phyloP scores from a whole-genome alignment of 2,888 invertebrate species.

The Aphelenchoides bicaudatus region DNA sequence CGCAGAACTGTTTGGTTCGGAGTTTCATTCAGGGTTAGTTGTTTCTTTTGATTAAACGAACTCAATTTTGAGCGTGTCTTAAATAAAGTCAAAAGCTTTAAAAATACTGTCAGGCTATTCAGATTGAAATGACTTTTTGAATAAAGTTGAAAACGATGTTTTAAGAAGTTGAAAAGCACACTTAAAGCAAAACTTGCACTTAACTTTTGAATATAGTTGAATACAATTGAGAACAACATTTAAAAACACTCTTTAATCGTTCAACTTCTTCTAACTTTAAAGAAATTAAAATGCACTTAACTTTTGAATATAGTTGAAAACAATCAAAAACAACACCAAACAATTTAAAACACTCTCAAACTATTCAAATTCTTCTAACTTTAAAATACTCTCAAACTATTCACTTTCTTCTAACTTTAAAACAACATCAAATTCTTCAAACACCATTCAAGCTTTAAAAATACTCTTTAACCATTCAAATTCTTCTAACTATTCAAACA shows the following conservation, averaged over 20 bases:
- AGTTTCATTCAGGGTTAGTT: too few relatives aligned
- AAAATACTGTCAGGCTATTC: too few relatives aligned
- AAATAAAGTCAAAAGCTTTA: too few relatives aligned
- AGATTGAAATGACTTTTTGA: too few relatives aligned
- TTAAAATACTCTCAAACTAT: background rate
- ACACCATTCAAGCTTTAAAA: constrained; percentile 1
- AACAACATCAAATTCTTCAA: constrained; percentile 1
- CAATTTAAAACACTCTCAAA: constrained; percentile 1
- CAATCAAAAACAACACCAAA: background rate
- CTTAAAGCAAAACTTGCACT: background rate
- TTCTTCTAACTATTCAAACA: too few relatives aligned
- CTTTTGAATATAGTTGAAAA: background rate
- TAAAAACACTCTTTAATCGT: background rate
- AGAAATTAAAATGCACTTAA: background rate
- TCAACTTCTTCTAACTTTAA: background rate
- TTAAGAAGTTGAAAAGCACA: background rate
- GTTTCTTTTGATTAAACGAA: too few relatives aligned
- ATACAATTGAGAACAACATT: background rate
- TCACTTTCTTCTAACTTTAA: background rate
- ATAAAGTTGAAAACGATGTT: too few relatives aligned
- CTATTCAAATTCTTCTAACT: background rate
- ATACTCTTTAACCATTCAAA: background rate
- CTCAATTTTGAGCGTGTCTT: too few relatives aligned
- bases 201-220: too few relatives aligned
- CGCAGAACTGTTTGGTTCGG: too few relatives aligned